Conservation (phyloP, 53 echinoderm and acorn worm species). For the Astropecten irregularis region DNA sequence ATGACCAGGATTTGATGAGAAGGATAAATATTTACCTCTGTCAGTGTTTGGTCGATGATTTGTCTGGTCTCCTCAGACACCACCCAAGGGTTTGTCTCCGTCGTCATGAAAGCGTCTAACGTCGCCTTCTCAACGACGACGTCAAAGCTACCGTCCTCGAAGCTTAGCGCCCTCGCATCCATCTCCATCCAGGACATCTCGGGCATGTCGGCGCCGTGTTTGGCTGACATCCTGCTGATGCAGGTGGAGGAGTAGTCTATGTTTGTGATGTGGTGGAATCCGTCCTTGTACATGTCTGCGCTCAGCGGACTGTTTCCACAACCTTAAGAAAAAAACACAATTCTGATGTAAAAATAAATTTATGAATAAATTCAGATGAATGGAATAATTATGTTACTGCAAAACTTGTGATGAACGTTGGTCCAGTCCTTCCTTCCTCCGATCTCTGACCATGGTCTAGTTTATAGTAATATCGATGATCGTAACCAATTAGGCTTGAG, state of each 20-base stretch:
- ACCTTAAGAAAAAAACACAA: conserved; percentile 6
- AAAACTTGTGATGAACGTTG: no score
- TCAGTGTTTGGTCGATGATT: conserved; percentile 16
- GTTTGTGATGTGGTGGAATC: conserved; percentile 54
- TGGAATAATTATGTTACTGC: no score
- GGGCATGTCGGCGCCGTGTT: conserved; percentile 3
- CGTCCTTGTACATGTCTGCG: conserved; percentile 59
- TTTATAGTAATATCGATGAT: no score
- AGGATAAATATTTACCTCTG: conserved; percentile 39
- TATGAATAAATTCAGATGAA: no score
- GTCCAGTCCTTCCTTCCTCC: no score
- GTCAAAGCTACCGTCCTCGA: conserved; percentile 45
- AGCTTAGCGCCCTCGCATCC: conserved; percentile 55
- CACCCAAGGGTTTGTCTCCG: conserved; percentile 50
- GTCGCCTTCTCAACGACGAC: conserved; percentile 71
- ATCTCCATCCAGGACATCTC: conserved; percentile 63
- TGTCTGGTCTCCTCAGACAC: conserved; percentile 35
- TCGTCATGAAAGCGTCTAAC: conserved; percentile 49
- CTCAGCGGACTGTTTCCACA: conserved; percentile 69
- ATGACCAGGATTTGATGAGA: no score
- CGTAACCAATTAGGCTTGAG: no score
- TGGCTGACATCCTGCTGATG: conserved; percentile 66
- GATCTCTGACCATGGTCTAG: no score
- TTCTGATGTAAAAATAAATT: no score
- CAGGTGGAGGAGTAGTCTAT: conserved; percentile 62